phyloP scores from a whole-genome alignment of 2,113 vertebrate genomes.

The Bombycilla garrulus region DNA sequence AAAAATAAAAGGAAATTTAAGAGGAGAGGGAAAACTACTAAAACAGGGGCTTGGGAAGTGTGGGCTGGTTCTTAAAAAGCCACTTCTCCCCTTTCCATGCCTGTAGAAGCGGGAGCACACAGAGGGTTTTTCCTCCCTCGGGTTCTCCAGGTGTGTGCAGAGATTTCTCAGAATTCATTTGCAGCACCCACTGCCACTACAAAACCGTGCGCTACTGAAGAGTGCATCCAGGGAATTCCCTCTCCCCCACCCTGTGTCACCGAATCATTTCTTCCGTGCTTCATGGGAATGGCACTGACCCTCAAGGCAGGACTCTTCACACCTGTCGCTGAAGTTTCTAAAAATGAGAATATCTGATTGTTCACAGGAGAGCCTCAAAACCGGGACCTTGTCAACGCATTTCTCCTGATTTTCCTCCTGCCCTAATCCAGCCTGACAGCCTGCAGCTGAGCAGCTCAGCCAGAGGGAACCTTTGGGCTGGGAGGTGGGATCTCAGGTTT shows the following conservation, averaged over 20 bases:
- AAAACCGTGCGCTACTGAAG: rapidly evolving
- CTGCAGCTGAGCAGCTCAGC: slow-evolving; percentile 12
- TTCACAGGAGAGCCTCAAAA: neutral
- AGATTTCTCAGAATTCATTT: neutral
- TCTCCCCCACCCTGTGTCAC: rapidly evolving
- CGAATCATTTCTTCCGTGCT: neutral
- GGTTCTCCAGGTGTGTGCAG: neutral
- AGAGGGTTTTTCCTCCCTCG: neutral
- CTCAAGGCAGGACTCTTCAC: neutral
- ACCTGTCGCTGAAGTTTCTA: neutral
- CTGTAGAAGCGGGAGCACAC: neutral
- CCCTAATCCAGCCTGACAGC: neutral
- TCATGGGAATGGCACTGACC: neutral
- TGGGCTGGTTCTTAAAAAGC: neutral
- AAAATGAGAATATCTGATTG: neutral
- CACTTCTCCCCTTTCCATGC: neutral
- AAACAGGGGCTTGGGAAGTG: neutral
- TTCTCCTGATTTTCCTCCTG: neutral
- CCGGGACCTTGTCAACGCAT: neutral
- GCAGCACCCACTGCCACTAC: neutral
- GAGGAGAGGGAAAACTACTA: neutral
- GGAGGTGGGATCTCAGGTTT: slow-evolving; percentile 29
- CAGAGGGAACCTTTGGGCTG: slow-evolving; percentile 11
- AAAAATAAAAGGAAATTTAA: neutral
- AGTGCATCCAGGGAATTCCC: neutral